Base-by-base conservation (phyloP, 2,797 vertebrate species). In the Xiphophorus birchmanni region DNA sequence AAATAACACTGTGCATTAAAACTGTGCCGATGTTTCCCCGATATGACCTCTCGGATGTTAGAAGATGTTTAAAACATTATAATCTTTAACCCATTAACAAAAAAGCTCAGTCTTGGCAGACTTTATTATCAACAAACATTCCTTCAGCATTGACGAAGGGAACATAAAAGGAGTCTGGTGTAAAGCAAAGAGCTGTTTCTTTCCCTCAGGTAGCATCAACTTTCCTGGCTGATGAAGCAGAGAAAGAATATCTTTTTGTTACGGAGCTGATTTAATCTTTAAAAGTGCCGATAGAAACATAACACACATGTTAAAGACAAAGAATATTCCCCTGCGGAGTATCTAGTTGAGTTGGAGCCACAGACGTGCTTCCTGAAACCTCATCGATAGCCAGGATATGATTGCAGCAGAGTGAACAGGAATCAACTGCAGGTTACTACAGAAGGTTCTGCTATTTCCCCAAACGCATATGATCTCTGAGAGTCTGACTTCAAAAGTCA, bases 241-340 rank as follows among this genome's bases (percentile, higher is more conserved):
- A 80, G 82, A 87, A 76, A 87, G 81, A 80, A 84, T 82, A 76
- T 76, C 69, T 83, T 82, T 40, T 82, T 86, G 76, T 80, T 35
- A 32, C 82, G 73, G 58, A 80, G 84, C 86, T 86, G 87, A 91
- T 93, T 91, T 84, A 85, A 92, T 92, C 91, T 92, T 79, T 77
- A 80, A 91, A 92, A 88, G 90, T 80, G 77, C 86, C 77, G 87
- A 91, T 73, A 73, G 90, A 89, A 93, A 92, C 83, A 82, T 47
- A 84, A 92, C 84, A 88, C 88, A 91, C 85, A 88, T 37, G 74
- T 88, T 89, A 78, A 23, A 79, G 88, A 85, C 81, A 75, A 78
- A 87, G 67, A 87, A 87, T 93, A 93, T 84, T 86, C 92, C 93
- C 93, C 60, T 0, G 78, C 15, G 91, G 92, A 90, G 90, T 92